Base-by-base conservation (phyloP, 2,888 invertebrate species). In the Lasioglossum marginatum region DNA sequence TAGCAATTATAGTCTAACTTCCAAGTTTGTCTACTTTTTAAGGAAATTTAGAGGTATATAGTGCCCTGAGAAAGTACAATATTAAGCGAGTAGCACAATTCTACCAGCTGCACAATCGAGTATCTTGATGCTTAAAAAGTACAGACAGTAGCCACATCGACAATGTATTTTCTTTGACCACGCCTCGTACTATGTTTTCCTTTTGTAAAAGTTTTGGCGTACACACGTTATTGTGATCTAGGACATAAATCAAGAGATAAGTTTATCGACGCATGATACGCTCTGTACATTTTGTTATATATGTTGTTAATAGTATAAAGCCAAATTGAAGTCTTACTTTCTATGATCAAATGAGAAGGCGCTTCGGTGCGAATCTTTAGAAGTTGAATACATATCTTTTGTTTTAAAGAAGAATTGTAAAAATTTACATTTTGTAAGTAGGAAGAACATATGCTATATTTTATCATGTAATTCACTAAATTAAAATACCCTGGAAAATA, bases 401-500 rank as follows among this genome's bases (percentile, higher is more conserved):
- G 87, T 88, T 91, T 40, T 71, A 84, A 79, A 85, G 79, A 79
- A 73, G 71, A 34, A 82, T 88, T 86, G 83, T 87, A 83, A 83
- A 88, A 84, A 83, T 84, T 86, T 77, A 86, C 81, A 90, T 87
- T 91, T 86, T 88, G 80, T 88, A 88, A 80, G 85, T 81, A 89
- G 78, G 74, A 80, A 81, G 57, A 79, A 60, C 86, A 88, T 88
- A 92, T 31, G 63, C 86, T 89, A 88, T 87, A 93, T 93, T 93
- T 93, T 92, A 93, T 90, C 90, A 92, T 94, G 92, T 93, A 93
- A 92, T 92, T 92, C 91, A 88, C 81, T 90, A 90, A 92, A 94
- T 93, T 93, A 93, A 93, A 92, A 92, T 90, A 88, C 88, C 87
- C 91, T 89, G 81, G 86, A 93, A 70, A 92, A 90, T 92, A 86